Evolutionary conservation across 2,797 vertebrate genomes (phyloP).

Genomic region (Pseudochirops cupreus): DNA sequence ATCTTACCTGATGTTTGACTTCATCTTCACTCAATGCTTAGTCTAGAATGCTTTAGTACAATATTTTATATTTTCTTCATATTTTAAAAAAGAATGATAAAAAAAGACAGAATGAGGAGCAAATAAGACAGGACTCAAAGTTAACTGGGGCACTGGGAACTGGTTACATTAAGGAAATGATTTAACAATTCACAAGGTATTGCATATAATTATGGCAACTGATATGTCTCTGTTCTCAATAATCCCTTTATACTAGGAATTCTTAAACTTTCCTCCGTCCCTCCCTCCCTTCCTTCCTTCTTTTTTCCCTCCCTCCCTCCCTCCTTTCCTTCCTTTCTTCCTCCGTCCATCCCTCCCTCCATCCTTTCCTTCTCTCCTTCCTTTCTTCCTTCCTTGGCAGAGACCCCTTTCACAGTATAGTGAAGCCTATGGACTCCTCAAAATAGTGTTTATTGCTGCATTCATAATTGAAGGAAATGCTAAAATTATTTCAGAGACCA

Average conservation of each 20-base stretch:
- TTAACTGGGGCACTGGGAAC: background rate
- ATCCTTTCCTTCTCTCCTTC: background rate
- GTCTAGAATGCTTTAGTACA: background rate
- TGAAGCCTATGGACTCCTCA: background rate
- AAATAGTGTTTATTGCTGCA: background rate
- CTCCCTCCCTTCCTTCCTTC: no score
- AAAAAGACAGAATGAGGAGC: background rate
- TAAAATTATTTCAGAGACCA: background rate
- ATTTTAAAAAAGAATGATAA: background rate
- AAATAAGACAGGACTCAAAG: background rate
- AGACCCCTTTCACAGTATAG: background rate
- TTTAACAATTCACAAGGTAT: background rate
- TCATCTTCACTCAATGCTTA: background rate
- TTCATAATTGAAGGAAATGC: background rate
- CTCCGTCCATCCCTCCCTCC: no score
- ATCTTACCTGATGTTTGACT: background rate
- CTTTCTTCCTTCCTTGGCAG: background rate
- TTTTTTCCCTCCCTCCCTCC: background rate
- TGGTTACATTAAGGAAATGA: conserved; percentile 17
- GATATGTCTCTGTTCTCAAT: background rate
- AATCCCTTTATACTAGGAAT: background rate
- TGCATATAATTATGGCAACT: background rate
- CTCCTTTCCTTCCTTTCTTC: background rate
- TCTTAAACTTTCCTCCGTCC: background rate
- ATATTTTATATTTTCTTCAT: background rate